Evolutionary conservation across 2,113 vertebrate species (phyloP).

Genomic region (Triplophysa rosa): DNA sequence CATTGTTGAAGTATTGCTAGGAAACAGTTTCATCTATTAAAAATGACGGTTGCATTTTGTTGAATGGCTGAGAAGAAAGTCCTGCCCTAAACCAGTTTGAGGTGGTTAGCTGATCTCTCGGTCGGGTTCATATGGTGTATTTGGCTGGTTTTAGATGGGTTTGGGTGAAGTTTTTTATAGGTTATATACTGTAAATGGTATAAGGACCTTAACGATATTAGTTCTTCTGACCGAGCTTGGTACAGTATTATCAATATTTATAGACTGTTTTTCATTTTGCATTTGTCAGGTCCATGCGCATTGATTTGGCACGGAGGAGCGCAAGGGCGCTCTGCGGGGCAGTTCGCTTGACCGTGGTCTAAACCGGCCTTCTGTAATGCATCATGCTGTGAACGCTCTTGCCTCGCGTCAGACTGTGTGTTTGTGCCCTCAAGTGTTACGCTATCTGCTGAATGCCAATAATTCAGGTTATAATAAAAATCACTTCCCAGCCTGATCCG

Average conservation of each 20-base stretch:
- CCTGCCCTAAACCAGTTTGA: no score
- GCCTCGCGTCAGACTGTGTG: slow-evolving; percentile 36
- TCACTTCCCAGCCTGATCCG: slow-evolving; percentile 53
- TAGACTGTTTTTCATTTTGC: background rate
- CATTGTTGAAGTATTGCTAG: no score
- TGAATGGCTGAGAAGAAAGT: no score
- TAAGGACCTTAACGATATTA: no score
- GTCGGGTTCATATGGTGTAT: no score
- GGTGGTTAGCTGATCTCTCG: no score
- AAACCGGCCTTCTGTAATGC: background rate
- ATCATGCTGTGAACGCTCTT: background rate
- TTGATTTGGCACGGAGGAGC: background rate
- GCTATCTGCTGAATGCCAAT: slow-evolving; percentile 56
- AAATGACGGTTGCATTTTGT: no score
- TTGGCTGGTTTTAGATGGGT: no score
- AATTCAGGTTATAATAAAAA: slow-evolving; percentile 50
- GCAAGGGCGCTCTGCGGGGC: background rate
- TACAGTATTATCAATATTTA: background rate
- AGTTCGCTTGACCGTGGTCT: slow-evolving; percentile 5
- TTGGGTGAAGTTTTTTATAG: no score
- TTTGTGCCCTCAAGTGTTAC: background rate
- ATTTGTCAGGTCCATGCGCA: background rate
- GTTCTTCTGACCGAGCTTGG: background rate
- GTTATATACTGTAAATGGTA: no score
- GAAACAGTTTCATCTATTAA: no score